A percentile compares a stretch with the other conserved stretches of the same genome.
phyloP scores from a whole-genome alignment of 1,140 invertebrate species.

The Idris sp. region DNA sequence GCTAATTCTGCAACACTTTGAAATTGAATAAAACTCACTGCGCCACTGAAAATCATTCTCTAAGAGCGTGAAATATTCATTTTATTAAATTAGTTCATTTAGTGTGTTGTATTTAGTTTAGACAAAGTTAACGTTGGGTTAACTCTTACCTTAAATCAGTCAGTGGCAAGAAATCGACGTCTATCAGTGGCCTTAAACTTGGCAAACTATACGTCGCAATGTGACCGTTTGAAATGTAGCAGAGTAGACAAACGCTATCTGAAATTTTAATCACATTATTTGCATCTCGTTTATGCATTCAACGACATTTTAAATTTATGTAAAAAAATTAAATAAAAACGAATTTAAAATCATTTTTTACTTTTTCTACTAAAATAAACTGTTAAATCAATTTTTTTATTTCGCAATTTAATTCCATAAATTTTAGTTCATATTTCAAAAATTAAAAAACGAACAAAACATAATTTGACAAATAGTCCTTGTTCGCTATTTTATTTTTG shows the following conservation, averaged over 20 bases:
- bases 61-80: conserved; percentile 55
- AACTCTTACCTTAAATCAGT: conserved; percentile 92
- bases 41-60: conserved; percentile 47
- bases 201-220: conserved; percentile 95
- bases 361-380: no score
- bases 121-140: not conserved
- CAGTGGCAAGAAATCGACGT: conserved; percentile 95
- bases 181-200: conserved; percentile 92
- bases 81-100: conserved; percentile 57
- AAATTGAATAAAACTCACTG: conserved; percentile 19
- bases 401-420: no score
- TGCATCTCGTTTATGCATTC: conserved; percentile 16
- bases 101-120: conserved; percentile 30
- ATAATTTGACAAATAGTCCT: no score
- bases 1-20: no score
- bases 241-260: conserved; percentile 96
- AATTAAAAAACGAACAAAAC: no score
- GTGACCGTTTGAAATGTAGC: conserved; percentile 95
- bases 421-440: no score
- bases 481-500: no score
- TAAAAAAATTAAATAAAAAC: no score
- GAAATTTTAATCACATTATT: conserved; percentile 66
- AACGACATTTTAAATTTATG: no score
- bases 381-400: no score
- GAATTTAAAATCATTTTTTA: no score